phyloP scores from a whole-genome alignment of 2,113 vertebrate genomes.

The Nipponia nippon region DNA sequence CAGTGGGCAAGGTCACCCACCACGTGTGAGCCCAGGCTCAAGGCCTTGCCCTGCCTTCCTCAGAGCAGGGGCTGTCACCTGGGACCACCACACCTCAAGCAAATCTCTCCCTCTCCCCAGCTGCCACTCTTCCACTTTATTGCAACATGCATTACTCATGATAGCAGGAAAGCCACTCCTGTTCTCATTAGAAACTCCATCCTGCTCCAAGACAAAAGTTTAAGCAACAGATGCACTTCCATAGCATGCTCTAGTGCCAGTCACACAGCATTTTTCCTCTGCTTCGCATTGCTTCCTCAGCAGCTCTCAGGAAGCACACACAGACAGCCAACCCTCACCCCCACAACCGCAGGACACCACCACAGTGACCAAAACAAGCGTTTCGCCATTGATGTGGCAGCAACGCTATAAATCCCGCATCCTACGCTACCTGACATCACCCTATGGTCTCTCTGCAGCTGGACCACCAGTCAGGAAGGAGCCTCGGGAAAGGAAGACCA shows the following conservation, averaged over 20 bases:
- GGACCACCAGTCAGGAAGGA: not conserved
- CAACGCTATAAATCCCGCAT: fast-evolving
- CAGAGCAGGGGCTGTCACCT: not conserved
- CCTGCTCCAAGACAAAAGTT: not conserved
- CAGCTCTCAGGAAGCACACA: not conserved
- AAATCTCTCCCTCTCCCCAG: not conserved
- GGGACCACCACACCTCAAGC: not conserved
- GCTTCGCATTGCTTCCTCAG: not conserved
- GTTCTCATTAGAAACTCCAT: not conserved
- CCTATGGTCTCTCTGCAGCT: not conserved
- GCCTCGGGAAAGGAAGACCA: not conserved
- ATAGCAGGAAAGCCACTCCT: not conserved
- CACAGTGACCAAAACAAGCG: not conserved
- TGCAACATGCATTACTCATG: not conserved
- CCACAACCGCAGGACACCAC: not conserved
- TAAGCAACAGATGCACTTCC: not conserved
- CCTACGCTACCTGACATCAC: not conserved
- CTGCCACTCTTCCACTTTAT: not conserved
- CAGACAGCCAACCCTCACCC: not conserved
- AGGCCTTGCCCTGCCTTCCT: not conserved
- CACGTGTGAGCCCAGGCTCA: not conserved
- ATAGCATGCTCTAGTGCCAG: not conserved
- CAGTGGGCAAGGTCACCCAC: not conserved
- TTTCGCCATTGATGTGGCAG: not conserved
- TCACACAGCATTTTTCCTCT: not conserved